Evolutionary conservation across 2,888 invertebrate genomes (phyloP), one percentile per base, ranked within the genome.

Genomic region (Therioaphis trifolii): DNA sequence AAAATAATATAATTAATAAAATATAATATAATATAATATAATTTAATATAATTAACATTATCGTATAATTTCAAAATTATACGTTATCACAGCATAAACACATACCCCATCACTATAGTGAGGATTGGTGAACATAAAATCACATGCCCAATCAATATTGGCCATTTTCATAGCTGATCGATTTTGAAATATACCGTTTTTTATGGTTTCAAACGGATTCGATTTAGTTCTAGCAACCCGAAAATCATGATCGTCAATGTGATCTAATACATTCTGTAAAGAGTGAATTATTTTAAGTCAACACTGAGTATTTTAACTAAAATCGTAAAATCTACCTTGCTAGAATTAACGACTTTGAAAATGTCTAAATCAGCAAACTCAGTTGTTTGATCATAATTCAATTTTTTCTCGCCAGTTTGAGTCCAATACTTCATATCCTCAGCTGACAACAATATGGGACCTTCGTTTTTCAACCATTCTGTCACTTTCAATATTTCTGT

Each of bases 151-250:
- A 89, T 99, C 98, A 88, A 99, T 94, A 88, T 99, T 98, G 0
- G 98, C 99, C 95, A 99, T 98, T 90, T 99, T 99, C 87, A 99
- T 93, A 1, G 98, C 98, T 0, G 95, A 95, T 86, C 98, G 91
- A 88, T 98, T 99, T 85, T 96, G 91, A 88, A 99, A 99, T 88
- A 98, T 94, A 0, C 92, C 95, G 43, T 94, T 93, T 46, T 94
- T 92, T 84, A 99, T 95, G 0, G 95, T 95, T 90, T 99, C 99
- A 88, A 95, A 99, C 0, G 98, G 97, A 90, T 99, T 99, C 27
- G 95, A 94, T 85, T 95, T 91, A 0, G 93, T 92, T 82, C 97
- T 91, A 0, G 98, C 96, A 86, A 93, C 91, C 77, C 93, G 91
- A 89, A 96, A 90, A 87, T 96, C 96, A 86, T 92, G 91, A 76